These are phyloP conservation scores for Yponomeuta malinellus DNA, from an alignment of 2,888 invertebrate species.

Conservation along the genomic window DNA sequence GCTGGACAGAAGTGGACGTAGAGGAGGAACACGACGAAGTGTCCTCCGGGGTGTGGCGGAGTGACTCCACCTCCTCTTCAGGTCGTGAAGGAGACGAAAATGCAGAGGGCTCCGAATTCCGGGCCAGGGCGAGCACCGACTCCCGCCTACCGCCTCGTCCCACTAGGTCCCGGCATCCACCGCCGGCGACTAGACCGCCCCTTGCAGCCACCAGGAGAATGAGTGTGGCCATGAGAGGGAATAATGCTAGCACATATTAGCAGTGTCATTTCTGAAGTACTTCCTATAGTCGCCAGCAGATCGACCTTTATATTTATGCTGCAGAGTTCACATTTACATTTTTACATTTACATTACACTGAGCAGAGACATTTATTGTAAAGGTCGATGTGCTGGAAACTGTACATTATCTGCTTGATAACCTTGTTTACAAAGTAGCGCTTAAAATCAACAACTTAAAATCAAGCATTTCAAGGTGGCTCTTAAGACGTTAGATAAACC, in stretches of 20 bases:
- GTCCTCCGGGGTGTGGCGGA: conserved; percentile 31
- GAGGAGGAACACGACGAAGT: conserved; percentile 75
- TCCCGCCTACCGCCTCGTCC: conserved; percentile 74
- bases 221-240: conserved; percentile 86
- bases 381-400: no score
- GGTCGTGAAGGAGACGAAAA: conserved; percentile 31
- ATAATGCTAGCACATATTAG: conserved; percentile 70
- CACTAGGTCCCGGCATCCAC: conserved; percentile 71
- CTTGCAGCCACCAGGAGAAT: conserved; percentile 79
- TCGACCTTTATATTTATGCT: no score
- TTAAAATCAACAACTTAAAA: no score
- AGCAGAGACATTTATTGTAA: no score
- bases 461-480: no score
- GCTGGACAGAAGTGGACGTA: conserved; percentile 79
- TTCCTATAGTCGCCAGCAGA: no score
- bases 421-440: no score
- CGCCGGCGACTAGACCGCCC: conserved; percentile 48
- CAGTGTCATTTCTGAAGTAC: neutral
- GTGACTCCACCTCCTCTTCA: conserved; percentile 58
- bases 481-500: no score
- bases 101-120: conserved; percentile 71
- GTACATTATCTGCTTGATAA: no score
- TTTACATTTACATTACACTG: no score
- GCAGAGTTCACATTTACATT: no score
- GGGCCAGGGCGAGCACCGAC: conserved; percentile 86